Evolutionary conservation across 2,797 vertebrate species (phyloP), one percentile per base, ranked within the genome.

Genomic region (Anableps anableps): DNA sequence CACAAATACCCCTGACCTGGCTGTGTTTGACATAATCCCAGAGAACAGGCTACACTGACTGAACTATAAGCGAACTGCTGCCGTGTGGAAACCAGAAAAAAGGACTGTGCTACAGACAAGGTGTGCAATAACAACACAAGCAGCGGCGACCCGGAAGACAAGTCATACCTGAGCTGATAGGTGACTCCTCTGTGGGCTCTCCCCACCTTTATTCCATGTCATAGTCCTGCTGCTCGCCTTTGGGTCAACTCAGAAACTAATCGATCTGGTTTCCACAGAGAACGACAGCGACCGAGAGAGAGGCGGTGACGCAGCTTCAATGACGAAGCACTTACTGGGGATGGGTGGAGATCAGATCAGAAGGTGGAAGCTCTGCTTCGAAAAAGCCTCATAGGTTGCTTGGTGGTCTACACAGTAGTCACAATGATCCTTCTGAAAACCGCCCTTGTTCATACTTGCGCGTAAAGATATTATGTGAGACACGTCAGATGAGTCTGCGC

Each of bases 221-320:
- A 74, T 79, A 58, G 60, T 86, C 81, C 85, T 83, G 80, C 82
- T 79, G 84, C 79, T 86, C 88, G 88, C 83, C 70, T 62, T 34
- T 79, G 47, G 58, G 34, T 64, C 81, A 74, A 78, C 60, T 85
- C 76, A 74, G 66, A 82, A 75, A 75, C 75, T 77, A n/a, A 45
- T 81, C 77, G 83, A 72, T 60, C 77, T 75, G 86, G 90, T 88
- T 87, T 90, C 88, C 87, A 62, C 72, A 13, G 47, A 51, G 16
- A 38, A 19, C 9, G 29, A 55, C 11, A n/a, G 17, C n/a, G 29
- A 50, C 14, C 48, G 48, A 48, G 45, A 34, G 83, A 76, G 91
- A 87, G 88, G 89, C 89, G 84, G 79, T 91, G 93, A 90, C 93
- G 91, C 91, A 91, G 91, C 78, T 73, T 47, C 83, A 80, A 83